A percentile compares a stretch with the other conserved stretches of the same genome.
Evolutionary conservation across 2,888 invertebrate genomes (phyloP).

Genomic region (Andrena bucephala): DNA sequence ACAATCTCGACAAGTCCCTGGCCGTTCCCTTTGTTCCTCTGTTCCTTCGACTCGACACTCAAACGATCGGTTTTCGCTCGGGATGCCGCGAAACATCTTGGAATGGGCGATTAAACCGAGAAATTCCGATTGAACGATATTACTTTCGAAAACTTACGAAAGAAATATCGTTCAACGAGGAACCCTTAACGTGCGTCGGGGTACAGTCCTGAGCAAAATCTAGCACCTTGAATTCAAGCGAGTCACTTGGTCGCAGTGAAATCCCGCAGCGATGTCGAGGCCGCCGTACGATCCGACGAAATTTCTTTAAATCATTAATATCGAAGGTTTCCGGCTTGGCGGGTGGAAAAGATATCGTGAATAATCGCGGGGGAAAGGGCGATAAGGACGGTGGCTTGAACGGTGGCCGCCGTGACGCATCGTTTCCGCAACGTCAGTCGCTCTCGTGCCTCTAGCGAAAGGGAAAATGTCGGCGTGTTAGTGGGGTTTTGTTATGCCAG

Average conservation of each 20-base stretch:
- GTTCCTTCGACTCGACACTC: not conserved
- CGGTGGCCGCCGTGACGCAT: slow-evolving; percentile 70
- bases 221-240: slow-evolving; percentile 61
- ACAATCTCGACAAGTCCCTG: not conserved
- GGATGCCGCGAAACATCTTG: not conserved
- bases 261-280: slow-evolving; percentile 10
- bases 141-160: slow-evolving; percentile 4
- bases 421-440: slow-evolving; percentile 77
- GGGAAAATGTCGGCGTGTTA: slow-evolving; percentile 88
- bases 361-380: slow-evolving; percentile 6
- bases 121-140: not conserved
- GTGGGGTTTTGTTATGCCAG: slow-evolving; percentile 82
- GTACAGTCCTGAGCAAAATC: slow-evolving; percentile 52
- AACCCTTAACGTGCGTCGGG: not conserved
- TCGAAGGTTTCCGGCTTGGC: slow-evolving; percentile 9
- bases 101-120: not conserved
- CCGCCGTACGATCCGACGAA: not conserved
- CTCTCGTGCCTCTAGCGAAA: slow-evolving; percentile 75
- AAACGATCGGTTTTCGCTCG: not conserved
- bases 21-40: not conserved
- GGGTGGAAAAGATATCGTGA: not conserved
- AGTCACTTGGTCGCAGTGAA: slow-evolving; percentile 51
- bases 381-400: slow-evolving; percentile 58
- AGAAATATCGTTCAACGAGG: slow-evolving; percentile 8
- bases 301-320: slow-evolving; percentile 38